These are phyloP conservation scores for Theretra japonica DNA, from an alignment of 2,888 invertebrate genomes.

Conservation along the genomic window DNA sequence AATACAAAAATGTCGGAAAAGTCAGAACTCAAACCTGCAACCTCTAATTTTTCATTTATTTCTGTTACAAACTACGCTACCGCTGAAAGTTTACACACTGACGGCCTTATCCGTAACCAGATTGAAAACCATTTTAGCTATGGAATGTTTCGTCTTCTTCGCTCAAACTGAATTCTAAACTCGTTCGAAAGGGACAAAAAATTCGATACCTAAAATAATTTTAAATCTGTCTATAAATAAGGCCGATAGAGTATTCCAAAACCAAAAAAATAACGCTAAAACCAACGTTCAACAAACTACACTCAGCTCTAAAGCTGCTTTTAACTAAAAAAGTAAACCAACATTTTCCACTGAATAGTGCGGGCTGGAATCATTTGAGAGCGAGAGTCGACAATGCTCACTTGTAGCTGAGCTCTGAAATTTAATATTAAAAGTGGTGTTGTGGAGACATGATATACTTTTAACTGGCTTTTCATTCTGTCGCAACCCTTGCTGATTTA, in stretches of 20 bases:
- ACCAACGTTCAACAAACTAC: neutral
- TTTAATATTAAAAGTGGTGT: neutral
- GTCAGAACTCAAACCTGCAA: neutral
- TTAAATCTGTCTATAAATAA: too few species aligned
- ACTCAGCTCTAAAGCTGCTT: neutral
- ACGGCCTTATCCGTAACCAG: too few species aligned
- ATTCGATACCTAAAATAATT: too few species aligned
- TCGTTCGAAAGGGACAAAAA: too few species aligned
- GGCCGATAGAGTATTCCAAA: too few species aligned
- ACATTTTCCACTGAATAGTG: constrained; percentile 1
- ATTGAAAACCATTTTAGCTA: too few species aligned
- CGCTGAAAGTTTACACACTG: too few species aligned
- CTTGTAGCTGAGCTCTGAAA: neutral
- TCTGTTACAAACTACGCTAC: neutral
- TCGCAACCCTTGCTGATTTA: neutral
- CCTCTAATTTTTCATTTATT: neutral
- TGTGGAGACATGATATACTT: neutral
- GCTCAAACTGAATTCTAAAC: too few species aligned
- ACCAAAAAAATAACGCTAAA: too few species aligned
- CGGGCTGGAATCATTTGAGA: neutral
- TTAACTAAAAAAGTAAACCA: neutral
- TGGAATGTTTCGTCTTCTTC: too few species aligned
- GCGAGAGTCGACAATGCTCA: neutral
- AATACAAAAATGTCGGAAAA: neutral
- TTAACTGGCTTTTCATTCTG: neutral